phyloP scores from a whole-genome alignment of 2,888 invertebrate genomes.

The Seira sanloemensis region DNA sequence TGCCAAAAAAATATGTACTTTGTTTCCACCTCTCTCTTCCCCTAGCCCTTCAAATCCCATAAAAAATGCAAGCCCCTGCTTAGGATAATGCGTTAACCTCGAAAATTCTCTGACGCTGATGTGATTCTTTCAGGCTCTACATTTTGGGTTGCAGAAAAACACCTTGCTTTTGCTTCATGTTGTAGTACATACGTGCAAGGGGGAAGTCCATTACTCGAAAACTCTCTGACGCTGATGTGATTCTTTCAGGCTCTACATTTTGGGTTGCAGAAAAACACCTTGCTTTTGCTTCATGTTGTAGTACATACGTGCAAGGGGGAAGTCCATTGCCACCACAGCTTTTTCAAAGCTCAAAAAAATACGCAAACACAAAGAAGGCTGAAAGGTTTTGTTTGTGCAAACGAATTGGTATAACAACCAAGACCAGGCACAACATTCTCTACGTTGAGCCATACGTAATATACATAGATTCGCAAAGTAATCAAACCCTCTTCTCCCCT shows the following conservation, averaged over 20 bases:
- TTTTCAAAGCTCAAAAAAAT: neutral
- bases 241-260: neutral
- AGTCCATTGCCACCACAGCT: neutral
- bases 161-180: neutral
- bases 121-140: neutral
- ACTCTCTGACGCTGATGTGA: too few species aligned
- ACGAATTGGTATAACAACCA: neutral
- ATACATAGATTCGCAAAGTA: neutral
- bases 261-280: neutral
- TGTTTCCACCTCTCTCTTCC: too few species aligned
- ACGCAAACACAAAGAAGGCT: neutral
- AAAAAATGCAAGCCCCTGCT: too few species aligned
- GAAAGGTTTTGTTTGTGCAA: neutral
- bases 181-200: neutral
- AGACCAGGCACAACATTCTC: slow-evolving; percentile 53
- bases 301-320: neutral
- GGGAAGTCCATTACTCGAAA: neutral
- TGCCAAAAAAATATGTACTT: too few species aligned
- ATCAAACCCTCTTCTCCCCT: neutral
- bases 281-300: neutral
- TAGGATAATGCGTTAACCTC: too few species aligned
- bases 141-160: neutral
- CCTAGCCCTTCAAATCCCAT: too few species aligned
- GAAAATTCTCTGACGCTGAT: too few species aligned
- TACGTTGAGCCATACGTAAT: slow-evolving; percentile 20